A percentile compares a stretch with the other conserved stretches of the same genome.
phyloP scores from a whole-genome alignment of 1,140 invertebrate genomes.

The Maniola jurtina region DNA sequence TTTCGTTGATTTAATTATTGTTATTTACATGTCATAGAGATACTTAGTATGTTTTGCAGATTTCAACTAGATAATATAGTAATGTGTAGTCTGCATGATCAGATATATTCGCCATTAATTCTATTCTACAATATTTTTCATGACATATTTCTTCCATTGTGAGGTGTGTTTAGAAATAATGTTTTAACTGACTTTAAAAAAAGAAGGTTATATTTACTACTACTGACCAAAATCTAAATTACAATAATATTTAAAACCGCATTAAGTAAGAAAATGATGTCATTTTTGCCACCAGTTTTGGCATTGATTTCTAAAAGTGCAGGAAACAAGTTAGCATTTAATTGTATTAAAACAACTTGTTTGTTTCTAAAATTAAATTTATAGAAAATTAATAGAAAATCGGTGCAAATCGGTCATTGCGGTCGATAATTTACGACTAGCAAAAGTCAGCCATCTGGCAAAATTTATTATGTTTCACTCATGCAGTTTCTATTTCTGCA shows the following conservation, averaged over 20 bases:
- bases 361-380: not conserved
- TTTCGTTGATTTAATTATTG: not conserved
- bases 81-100: not conserved
- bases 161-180: not conserved
- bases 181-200: not conserved
- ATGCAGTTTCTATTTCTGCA: not conserved
- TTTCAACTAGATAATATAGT: too few species aligned
- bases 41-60: not conserved
- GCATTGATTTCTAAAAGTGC: too few species aligned
- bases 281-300: too few species aligned
- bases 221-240: too few species aligned
- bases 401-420: not conserved
- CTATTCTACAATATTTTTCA: not conserved
- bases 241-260: too few species aligned
- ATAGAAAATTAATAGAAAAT: not conserved
- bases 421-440: not conserved
- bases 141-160: not conserved
- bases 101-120: not conserved
- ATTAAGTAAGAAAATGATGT: too few species aligned
- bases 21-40: conserved; percentile 4
- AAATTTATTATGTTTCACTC: conserved; percentile 1
- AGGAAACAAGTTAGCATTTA: too few species aligned
- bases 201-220: too few species aligned
- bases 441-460: not conserved
- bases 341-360: too few species aligned